Evolutionary conservation across 2,888 invertebrate species (phyloP).

Genomic region (Parnassius smintheus): DNA sequence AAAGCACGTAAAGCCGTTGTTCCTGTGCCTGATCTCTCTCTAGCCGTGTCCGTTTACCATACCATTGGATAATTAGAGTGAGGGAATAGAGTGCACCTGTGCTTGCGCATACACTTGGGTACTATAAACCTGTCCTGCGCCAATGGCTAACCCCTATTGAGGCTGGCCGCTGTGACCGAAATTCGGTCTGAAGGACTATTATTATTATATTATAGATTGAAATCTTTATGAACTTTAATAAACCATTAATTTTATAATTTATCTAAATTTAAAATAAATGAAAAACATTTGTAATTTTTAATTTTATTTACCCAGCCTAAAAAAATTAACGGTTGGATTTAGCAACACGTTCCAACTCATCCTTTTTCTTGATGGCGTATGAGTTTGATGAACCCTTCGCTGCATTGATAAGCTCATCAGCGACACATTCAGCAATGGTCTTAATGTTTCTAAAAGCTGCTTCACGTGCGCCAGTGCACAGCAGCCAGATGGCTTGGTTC

Average conservation of each 20-base stretch:
- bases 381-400: constrained; percentile 99
- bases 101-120: no score
- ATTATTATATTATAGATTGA: no score
- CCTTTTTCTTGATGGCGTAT: constrained; percentile 99
- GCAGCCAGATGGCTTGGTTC: constrained; percentile 99
- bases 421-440: constrained; percentile 99
- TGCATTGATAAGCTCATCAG: constrained; percentile 99
- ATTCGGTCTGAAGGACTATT: no score
- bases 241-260: background rate
- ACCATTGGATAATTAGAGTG: no score
- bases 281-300: constrained; percentile 37
- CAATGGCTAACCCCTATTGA: no score
- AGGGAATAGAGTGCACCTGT: no score
- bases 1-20: no score
- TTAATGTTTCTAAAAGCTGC: constrained; percentile 99
- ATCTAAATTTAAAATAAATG: constrained; percentile 27
- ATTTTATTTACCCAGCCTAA: constrained; percentile 46
- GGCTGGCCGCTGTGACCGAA: no score
- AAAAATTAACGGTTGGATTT: constrained; percentile 98
- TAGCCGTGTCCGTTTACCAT: no score
- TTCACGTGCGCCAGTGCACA: constrained; percentile 99
- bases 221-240: background rate
- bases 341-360: constrained; percentile 99
- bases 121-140: no score
- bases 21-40: no score